These are phyloP conservation scores for Uropsilus gracilis DNA, from an alignment of 2,113 vertebrate genomes.

Conservation along the genomic window DNA sequence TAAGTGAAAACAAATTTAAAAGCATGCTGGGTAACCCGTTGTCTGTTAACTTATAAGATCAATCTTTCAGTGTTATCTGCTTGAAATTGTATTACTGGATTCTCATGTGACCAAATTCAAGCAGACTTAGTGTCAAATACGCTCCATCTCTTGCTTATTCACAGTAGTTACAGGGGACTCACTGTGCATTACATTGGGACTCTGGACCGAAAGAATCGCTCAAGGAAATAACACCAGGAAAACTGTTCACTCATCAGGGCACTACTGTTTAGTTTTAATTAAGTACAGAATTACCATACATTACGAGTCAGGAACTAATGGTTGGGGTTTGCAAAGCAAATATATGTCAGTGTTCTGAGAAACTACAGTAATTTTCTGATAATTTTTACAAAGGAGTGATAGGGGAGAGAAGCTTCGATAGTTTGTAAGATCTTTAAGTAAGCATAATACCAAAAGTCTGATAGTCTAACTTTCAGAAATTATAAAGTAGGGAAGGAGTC, in stretches of 20 bases:
- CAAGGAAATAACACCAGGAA: not conserved
- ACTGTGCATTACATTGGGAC: not conserved
- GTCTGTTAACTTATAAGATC: conserved; percentile 48
- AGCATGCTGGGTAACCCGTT: not conserved
- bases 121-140: conserved; percentile 46
- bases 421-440: conserved; percentile 37
- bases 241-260: not conserved
- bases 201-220: conserved; percentile 14
- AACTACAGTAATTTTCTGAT: not conserved
- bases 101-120: conserved; percentile 24
- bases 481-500: not conserved
- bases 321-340: conserved; percentile 24
- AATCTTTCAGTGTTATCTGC: conserved; percentile 48
- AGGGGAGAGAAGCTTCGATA: not conserved
- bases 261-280: conserved; percentile 29
- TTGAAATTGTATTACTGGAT: conserved; percentile 43
- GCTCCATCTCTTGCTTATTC: conserved; percentile 1
- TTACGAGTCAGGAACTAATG: not conserved
- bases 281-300: conserved; percentile 42
- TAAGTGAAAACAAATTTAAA: conserved; percentile 69
- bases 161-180: not conserved
- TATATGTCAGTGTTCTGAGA: conserved; percentile 6
- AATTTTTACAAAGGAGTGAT: conserved; percentile 40
- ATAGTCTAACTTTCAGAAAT: not conserved
- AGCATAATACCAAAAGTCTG: not conserved